Percentiles rank a stretch among this genome's conserved stretches.
These are phyloP conservation scores for Allobates femoralis DNA, from an alignment of 2,797 vertebrate species.

Conservation along the genomic window DNA sequence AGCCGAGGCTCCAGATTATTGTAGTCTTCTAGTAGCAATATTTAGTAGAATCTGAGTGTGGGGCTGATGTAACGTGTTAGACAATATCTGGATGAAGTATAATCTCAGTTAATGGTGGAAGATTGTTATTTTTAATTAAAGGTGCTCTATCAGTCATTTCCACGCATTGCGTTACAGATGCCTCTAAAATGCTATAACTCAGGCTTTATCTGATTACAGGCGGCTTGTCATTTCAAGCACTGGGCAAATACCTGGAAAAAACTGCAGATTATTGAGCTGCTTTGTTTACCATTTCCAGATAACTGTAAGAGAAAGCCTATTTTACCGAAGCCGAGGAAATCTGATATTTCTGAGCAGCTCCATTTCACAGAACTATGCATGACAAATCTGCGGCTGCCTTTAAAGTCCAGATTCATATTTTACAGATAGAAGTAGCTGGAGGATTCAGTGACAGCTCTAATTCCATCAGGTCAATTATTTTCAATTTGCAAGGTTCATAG, in stretches of 20 bases:
- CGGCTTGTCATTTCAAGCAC: conserved; percentile 46
- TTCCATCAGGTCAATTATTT: conserved; percentile 61
- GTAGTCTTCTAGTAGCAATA: not conserved
- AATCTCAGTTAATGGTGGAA: not conserved
- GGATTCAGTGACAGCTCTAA: conserved; percentile 37
- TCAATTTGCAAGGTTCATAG: conserved; percentile 59
- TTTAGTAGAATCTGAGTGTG: not conserved
- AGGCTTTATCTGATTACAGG: conserved; percentile 33
- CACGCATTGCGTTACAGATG: not conserved
- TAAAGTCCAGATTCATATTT: conserved; percentile 47
- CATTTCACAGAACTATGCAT: conserved; percentile 53
- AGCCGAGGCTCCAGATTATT: not conserved
- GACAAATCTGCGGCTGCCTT: conserved; percentile 36
- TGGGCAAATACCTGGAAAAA: conserved; percentile 27
- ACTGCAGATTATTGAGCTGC: conserved; percentile 18
- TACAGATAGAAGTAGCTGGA: conserved; percentile 1
- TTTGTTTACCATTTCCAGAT: conserved; percentile 39
- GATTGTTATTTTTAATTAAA: conserved; percentile 43
- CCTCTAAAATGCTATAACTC: conserved; percentile 25
- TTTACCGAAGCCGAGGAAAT: conserved; percentile 30
- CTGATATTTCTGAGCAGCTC: conserved; percentile 34
- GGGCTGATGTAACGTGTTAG: not conserved
- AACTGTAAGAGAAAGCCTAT: conserved; percentile 36
- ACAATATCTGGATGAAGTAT: conserved; percentile 3
- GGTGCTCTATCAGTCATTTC: conserved; percentile 38